A percentile compares a stretch with the other conserved stretches of the same genome.
Evolutionary conservation across 2,888 invertebrate genomes (phyloP).

Genomic region (Dascillus cervinus): DNA sequence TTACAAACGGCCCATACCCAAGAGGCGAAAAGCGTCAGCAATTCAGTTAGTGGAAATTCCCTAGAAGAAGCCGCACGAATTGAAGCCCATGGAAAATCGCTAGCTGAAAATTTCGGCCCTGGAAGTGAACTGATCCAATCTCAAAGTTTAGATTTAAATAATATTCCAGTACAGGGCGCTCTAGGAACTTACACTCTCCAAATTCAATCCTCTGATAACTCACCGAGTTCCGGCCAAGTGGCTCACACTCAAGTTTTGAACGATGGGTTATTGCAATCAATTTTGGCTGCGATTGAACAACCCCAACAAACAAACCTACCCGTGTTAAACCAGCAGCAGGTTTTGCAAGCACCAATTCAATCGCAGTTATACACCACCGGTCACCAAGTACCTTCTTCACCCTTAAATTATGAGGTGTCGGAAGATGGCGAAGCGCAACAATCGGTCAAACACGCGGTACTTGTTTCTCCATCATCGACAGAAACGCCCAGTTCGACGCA

Average conservation of each 20-base stretch:
- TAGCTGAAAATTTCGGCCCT: conserved; percentile 34
- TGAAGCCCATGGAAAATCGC: conserved; percentile 33
- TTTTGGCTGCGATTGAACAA: conserved; percentile 74
- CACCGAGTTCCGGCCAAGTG: conserved; percentile 34
- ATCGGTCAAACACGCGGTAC: conserved; percentile 42
- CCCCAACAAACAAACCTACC: conserved; percentile 40
- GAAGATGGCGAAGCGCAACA: conserved; percentile 32
- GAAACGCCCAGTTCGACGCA: conserved; percentile 9
- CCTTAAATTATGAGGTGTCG: conserved; percentile 18
- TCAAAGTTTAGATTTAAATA: conserved; percentile 39
- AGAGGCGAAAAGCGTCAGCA: conserved; percentile 19
- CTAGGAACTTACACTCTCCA: conserved; percentile 65
- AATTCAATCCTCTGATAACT: conserved; percentile 61
- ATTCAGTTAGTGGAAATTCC: conserved; percentile 21
- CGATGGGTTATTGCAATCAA: conserved; percentile 71
- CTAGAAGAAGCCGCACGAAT: conserved; percentile 15
- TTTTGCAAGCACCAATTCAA: conserved; percentile 27
- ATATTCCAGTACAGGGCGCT: conserved; percentile 50
- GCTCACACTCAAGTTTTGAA: conserved; percentile 73
- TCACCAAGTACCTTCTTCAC: conserved; percentile 24
- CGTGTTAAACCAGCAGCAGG: conserved; percentile 27
- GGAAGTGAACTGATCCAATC: conserved; percentile 36
- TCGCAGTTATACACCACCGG: conserved; percentile 9
- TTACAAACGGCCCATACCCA: conserved; percentile 38
- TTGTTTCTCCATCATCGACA: conserved; percentile 37